Base-by-base conservation (phyloP, 2,113 vertebrate species). In the Forbesichthys agassizii region DNA sequence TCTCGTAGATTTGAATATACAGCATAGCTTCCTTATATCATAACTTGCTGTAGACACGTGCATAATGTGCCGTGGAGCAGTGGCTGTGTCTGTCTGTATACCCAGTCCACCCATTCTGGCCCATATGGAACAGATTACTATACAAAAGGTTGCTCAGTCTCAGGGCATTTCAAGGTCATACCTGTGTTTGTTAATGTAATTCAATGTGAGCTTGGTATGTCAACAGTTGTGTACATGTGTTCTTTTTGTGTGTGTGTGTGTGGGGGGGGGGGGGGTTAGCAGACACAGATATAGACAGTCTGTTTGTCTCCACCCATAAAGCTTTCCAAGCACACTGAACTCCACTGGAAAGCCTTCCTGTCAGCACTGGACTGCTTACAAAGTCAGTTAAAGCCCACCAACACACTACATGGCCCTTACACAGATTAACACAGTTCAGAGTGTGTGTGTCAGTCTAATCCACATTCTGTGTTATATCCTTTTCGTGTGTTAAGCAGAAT, bases 111-210 rank as follows among this genome's bases (percentile, higher is more conserved):
- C 67, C 56, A 49, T 36, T 59, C 63, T 74, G 55, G 33, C 55
- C 75, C 82, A 84, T 87, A 80, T 86, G 86, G 81, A 88, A 81
- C 46, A 72, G 27, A 61, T 87, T 74, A 71, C 68, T 82, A 48
- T 84, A 80, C 57, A 75, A 74, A 47, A 42, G 64, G 52, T 73
- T 0, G 16, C 46, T 80, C 10, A 49, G 9, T 42, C 66, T 57
- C 27, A 57, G 12, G 64, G 13, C 9, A 13, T 10, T 9, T 55
- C 33, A 9, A 54, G 73, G 64, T 27, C 12, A 12, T 12, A 65
- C n/a, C 48, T 6, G 36, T 42, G 36, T 68, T 33, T 60, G 54
- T 55, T 55, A 7, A 3, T 55, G n/a, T 55, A 5, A 16, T 55
- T 14, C 4, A 42, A 42, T 42, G 49, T 51, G 11, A 51, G 49